Conservation (phyloP, 2,888 invertebrate genomes). For the Pseudococcus jackbeardsleyi region DNA sequence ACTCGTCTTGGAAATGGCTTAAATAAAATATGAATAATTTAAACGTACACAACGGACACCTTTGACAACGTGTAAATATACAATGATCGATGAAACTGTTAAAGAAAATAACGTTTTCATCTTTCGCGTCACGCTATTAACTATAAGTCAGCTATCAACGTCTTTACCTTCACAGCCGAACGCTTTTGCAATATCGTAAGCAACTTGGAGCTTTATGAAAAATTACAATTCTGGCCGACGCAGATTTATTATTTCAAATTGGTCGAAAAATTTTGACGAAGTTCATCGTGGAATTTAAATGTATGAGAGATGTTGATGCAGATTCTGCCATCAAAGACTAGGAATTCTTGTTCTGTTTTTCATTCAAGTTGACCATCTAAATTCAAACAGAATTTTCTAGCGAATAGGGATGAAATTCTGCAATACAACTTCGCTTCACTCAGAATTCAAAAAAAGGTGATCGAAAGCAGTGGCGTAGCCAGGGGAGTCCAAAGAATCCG, state of each 20-base stretch:
- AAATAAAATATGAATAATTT: slow-evolving; percentile 46
- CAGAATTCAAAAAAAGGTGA: too few relatives aligned
- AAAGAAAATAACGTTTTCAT: slow-evolving; percentile 45
- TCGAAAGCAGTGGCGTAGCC: too few relatives aligned
- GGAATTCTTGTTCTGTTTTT: too few relatives aligned
- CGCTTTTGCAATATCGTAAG: slow-evolving; percentile 31
- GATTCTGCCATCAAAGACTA: too few relatives aligned
- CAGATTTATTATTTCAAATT: slow-evolving; percentile 40
- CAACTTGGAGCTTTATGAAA: slow-evolving; percentile 16
- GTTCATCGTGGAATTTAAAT: background rate
- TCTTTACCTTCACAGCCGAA: slow-evolving; percentile 26
- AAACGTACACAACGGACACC: slow-evolving; percentile 37
- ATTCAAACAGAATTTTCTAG: too few relatives aligned
- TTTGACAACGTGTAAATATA: slow-evolving; percentile 43
- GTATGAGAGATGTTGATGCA: too few relatives aligned
- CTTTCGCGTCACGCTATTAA: slow-evolving; percentile 38
- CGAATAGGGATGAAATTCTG: too few relatives aligned
- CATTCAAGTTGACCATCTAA: too few relatives aligned
- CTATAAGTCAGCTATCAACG: slow-evolving; percentile 44
- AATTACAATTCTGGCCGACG: slow-evolving; percentile 12
- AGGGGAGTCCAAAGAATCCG: too few relatives aligned
- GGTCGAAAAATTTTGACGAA: background rate
- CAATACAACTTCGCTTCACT: too few relatives aligned
- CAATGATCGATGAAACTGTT: slow-evolving; percentile 42
- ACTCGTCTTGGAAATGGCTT: slow-evolving; percentile 27